These are phyloP conservation scores for Micromesistius poutassou DNA, from an alignment of 2,797 vertebrate species.

Conservation along the genomic window DNA sequence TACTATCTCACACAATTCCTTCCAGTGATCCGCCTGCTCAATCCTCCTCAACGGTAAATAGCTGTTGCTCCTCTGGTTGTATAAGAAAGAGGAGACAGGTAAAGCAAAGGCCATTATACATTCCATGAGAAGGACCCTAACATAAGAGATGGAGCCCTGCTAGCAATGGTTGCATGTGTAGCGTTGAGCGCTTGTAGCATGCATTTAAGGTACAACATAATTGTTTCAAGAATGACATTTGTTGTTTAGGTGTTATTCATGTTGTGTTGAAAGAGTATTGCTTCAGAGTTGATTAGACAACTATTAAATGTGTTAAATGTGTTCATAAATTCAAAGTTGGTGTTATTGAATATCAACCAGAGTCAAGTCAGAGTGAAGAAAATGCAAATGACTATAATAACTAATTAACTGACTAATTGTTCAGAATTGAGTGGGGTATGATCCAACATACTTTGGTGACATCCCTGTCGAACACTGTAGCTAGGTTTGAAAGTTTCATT, in stretches of 20 bases:
- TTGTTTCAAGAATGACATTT: neutral
- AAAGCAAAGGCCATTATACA: neutral
- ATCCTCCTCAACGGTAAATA: neutral
- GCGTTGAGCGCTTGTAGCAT: neutral
- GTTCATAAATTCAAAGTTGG: neutral
- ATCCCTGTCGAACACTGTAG: neutral
- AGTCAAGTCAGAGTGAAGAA: neutral
- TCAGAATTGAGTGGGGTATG: neutral
- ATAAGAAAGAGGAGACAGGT: neutral
- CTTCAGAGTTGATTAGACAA: neutral
- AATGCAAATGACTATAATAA: neutral
- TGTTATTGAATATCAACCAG: neutral
- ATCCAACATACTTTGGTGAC: neutral
- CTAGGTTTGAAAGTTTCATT: neutral
- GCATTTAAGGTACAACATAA: neutral
- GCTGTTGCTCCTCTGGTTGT: neutral
- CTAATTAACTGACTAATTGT: neutral
- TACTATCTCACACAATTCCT: neutral
- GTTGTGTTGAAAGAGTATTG: neutral
- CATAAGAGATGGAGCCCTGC: neutral
- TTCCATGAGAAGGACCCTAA: neutral
- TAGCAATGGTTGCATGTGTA: neutral
- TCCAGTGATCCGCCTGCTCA: neutral
- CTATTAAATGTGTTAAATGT: neutral
- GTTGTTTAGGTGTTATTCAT: neutral